Conservation (phyloP, 2,888 invertebrate genomes). For the Trichopoda pennipes region DNA sequence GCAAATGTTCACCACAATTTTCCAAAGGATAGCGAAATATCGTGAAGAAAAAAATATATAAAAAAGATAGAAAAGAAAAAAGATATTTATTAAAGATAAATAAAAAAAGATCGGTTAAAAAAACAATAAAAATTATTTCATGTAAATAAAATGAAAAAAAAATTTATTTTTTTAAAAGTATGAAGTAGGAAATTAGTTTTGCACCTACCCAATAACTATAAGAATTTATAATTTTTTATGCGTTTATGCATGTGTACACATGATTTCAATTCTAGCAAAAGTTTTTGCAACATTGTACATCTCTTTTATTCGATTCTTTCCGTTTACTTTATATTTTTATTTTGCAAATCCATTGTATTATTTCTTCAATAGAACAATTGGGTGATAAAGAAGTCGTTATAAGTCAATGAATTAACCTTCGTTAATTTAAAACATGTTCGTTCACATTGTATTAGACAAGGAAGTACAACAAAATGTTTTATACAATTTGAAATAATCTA, state of each 20-base stretch:
- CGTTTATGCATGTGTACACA: background rate
- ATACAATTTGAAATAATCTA: conserved; percentile 1
- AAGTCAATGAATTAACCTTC: conserved; percentile 68
- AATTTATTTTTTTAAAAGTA: no score
- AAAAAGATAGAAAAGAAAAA: no score
- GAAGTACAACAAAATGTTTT: conserved; percentile 34
- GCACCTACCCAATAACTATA: conserved; percentile 19
- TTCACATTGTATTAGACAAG: conserved; percentile 32
- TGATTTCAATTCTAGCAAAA: conserved; percentile 19
- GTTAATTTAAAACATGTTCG: conserved; percentile 15
- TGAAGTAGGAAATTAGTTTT: background rate
- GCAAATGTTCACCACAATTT: no score
- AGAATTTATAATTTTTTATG: background rate
- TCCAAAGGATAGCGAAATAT: no score
- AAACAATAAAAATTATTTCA: no score
- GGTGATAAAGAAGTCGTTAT: conserved; percentile 65
- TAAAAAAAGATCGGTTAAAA: no score
- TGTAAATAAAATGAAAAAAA: no score
- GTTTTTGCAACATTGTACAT: conserved; percentile 36
- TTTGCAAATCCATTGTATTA: conserved; percentile 1
- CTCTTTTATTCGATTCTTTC: background rate
- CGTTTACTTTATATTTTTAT: background rate
- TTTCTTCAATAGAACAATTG: conserved; percentile 36
- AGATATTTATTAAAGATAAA: no score
- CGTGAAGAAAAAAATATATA: no score